A percentile compares a stretch with the other conserved stretches of the same genome.
phyloP scores from a whole-genome alignment of 2,888 invertebrate species.

The Temnothorax unifasciatus region DNA sequence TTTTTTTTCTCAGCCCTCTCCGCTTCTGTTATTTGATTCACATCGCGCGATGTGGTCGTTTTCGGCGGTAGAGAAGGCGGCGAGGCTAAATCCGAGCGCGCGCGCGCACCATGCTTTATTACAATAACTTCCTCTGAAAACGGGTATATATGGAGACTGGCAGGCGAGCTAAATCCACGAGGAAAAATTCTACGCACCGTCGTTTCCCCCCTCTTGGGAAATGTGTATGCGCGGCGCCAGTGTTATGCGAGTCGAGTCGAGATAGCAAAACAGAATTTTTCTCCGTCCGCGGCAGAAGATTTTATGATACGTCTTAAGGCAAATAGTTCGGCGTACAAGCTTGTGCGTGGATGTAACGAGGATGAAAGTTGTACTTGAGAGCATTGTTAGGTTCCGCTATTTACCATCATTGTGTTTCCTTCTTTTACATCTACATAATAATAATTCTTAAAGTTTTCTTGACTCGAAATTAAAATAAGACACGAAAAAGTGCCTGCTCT shows the following conservation, averaged over 20 bases:
- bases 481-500: no score
- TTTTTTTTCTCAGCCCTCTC: slow-evolving; percentile 42
- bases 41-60: slow-evolving; percentile 39
- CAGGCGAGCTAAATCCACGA: slow-evolving; percentile 44
- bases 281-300: slow-evolving; percentile 56
- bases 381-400: slow-evolving; percentile 63
- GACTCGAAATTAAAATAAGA: neutral
- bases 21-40: slow-evolving; percentile 47
- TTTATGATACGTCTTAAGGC: slow-evolving; percentile 64
- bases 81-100: slow-evolving; percentile 31
- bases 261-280: slow-evolving; percentile 61
- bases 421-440: slow-evolving; percentile 6
- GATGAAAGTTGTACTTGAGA: slow-evolving; percentile 62
- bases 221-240: slow-evolving; percentile 53
- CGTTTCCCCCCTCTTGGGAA: slow-evolving; percentile 49
- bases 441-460: neutral
- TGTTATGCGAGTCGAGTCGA: slow-evolving; percentile 57
- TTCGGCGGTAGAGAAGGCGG: slow-evolving; percentile 14
- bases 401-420: slow-evolving; percentile 59
- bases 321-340: slow-evolving; percentile 50
- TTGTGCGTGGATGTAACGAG: neutral
- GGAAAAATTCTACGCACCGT: slow-evolving; percentile 48
- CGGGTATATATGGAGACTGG: slow-evolving; percentile 52
- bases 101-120: slow-evolving; percentile 43
- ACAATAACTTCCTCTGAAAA: slow-evolving; percentile 53